Evolutionary conservation across 1,140 invertebrate genomes (phyloP), one percentile per base, ranked within the genome.

Genomic region (Phymastichus coffea): DNA sequence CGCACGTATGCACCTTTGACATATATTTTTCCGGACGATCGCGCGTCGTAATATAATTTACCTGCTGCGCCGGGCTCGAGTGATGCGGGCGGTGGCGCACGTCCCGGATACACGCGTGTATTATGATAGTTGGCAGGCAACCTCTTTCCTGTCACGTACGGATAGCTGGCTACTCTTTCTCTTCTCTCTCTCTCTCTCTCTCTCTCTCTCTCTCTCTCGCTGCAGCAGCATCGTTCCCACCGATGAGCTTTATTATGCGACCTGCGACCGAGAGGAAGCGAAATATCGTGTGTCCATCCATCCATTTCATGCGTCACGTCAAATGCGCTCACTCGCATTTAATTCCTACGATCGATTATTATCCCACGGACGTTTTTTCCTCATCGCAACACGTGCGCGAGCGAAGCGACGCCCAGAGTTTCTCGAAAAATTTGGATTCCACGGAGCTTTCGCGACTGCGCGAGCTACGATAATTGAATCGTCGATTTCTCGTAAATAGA

Each of bases 131-230:
- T 70, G 70, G 57, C 40, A 30, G 47, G 68, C 67, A 70, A 67
- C 63, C 68, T 67, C 67, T 74, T 74, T 75, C 72, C 71, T 75
- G 75, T 74, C 69, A 70, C 69, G 67, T 70, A 56, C 56, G 33
- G 49, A 33, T n/a, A n/a, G n/a, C n/a, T n/a, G n/a, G n/a, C 12
- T 8, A 30, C 4, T 59, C 61, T 37, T 63, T 63, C 62, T 63
- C 68, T 68, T 66, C 61, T 40, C 4, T 1, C 23, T 17, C 2
- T 22, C 41, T 8, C 6, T 14, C 35, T 10, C 35, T 10, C 4
- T 10, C 55, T 55, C 54, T 1, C 47, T 43, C 57, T 56, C n/a
- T n/a, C n/a, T n/a, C n/a, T n/a, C n/a, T n/a, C n/a, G n/a, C n/a
- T n/a, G n/a, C n/a, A n/a, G n/a, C 59, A 54, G 57, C 64, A 71